Conservation (phyloP, 2,113 vertebrate genomes). For the Misgurnus anguillicaudatus region DNA sequence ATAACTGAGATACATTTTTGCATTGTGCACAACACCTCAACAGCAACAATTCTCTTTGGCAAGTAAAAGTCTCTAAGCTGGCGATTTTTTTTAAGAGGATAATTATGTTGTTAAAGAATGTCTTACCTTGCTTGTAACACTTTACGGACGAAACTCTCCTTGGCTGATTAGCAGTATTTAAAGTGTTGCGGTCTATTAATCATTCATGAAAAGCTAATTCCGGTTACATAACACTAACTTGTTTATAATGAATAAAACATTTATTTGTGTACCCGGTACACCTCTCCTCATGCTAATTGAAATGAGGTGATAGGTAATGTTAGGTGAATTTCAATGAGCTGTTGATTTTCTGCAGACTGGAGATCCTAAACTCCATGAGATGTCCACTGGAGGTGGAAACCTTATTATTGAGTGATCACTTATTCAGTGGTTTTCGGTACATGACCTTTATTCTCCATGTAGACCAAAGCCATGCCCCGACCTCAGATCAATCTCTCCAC, state of each 20-base stretch:
- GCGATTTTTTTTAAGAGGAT: not conserved
- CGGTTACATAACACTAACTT: constrained; percentile 46
- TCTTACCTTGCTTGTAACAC: not conserved
- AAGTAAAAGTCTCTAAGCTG: not conserved
- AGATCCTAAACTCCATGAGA: not conserved
- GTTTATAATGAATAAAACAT: constrained; percentile 72
- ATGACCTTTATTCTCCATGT: constrained; percentile 9
- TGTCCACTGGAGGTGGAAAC: not conserved
- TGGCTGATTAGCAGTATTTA: constrained; percentile 24
- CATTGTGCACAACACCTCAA: not conserved
- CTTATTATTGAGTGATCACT: not conserved
- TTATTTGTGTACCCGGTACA: constrained; percentile 58
- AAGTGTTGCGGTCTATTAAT: constrained; percentile 46
- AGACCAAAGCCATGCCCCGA: not conserved
- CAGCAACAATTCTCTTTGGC: not conserved
- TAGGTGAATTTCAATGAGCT: constrained; percentile 44
- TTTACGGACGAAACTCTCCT: not conserved
- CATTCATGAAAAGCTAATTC: constrained; percentile 49
- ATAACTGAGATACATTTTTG: not conserved
- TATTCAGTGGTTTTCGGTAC: not conserved
- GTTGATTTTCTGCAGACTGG: constrained; percentile 5
- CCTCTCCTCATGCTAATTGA: constrained; percentile 61
- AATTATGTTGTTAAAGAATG: not conserved
- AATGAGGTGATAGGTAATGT: constrained; percentile 49
- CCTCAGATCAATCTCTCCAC: constrained; percentile 28